phyloP scores from a whole-genome alignment of 2,797 vertebrate species.

The Sebastes baramenuke region DNA sequence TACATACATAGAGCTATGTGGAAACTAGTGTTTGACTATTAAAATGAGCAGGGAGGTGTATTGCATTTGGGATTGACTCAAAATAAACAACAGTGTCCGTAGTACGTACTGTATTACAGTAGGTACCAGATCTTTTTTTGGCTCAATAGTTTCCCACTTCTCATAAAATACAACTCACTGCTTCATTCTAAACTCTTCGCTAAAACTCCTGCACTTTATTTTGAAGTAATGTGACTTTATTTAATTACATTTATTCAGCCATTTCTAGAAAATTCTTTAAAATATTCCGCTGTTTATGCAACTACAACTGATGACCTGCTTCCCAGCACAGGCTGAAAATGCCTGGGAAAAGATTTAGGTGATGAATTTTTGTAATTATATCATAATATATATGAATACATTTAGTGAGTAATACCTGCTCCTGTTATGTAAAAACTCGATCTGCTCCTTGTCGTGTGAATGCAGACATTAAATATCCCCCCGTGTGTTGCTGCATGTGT shows the following conservation, averaged over 20 bases:
- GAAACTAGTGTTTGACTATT: neutral
- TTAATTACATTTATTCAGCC: neutral
- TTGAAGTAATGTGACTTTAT: neutral
- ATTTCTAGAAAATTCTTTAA: neutral
- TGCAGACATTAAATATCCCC: neutral
- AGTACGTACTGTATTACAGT: neutral
- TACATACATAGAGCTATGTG: too few species aligned
- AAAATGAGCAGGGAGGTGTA: neutral
- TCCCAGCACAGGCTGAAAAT: neutral
- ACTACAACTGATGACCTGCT: neutral
- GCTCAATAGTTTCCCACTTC: neutral
- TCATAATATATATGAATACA: neutral
- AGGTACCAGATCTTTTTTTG: neutral
- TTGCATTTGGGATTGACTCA: neutral
- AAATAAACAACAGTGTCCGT: neutral
- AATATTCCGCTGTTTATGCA: neutral
- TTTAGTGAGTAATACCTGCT: neutral
- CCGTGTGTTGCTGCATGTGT: neutral
- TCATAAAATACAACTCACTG: neutral
- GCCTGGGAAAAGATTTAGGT: neutral
- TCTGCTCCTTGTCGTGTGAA: neutral
- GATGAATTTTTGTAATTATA: neutral
- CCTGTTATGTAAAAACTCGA: neutral
- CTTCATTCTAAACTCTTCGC: neutral
- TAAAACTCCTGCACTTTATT: neutral